Percentiles rank a stretch among this genome's conserved stretches.
Evolutionary conservation across 2,113 vertebrate species (phyloP).

Genomic region (Tragelaphus buxtoni): DNA sequence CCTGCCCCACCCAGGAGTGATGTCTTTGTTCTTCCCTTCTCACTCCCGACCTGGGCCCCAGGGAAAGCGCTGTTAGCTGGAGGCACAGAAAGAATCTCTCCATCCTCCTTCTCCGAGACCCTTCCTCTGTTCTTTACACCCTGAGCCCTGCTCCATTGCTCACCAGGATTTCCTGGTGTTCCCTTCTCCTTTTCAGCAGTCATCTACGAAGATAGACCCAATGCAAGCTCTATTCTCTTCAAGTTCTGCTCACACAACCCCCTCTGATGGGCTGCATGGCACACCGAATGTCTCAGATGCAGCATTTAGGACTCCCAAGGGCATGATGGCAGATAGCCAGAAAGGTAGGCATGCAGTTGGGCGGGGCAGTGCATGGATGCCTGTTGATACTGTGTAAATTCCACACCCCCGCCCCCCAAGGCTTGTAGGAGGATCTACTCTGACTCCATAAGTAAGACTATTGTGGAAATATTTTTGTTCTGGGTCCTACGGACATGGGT

Average conservation of each 20-base stretch:
- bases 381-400: not conserved
- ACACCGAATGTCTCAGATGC: not conserved
- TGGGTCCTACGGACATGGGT: not conserved
- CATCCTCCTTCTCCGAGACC: not conserved
- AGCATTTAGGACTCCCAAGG: not conserved
- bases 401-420: not conserved
- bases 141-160: not conserved
- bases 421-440: not conserved
- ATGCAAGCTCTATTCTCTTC: not conserved
- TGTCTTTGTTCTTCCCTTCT: not conserved
- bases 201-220: not conserved
- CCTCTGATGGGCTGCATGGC: not conserved
- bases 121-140: not conserved
- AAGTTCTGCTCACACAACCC: not conserved
- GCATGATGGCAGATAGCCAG: accelerated
- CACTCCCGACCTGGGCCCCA: not conserved
- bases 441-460: not conserved
- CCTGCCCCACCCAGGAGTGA: not conserved
- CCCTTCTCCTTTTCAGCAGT: not conserved
- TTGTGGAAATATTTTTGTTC: not conserved
- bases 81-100: not conserved
- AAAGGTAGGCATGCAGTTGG: not conserved
- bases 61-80: not conserved
- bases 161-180: accelerated
- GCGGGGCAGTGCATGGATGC: not conserved